Conservation (phyloP, 2,888 invertebrate species). For the Amiota communis region DNA sequence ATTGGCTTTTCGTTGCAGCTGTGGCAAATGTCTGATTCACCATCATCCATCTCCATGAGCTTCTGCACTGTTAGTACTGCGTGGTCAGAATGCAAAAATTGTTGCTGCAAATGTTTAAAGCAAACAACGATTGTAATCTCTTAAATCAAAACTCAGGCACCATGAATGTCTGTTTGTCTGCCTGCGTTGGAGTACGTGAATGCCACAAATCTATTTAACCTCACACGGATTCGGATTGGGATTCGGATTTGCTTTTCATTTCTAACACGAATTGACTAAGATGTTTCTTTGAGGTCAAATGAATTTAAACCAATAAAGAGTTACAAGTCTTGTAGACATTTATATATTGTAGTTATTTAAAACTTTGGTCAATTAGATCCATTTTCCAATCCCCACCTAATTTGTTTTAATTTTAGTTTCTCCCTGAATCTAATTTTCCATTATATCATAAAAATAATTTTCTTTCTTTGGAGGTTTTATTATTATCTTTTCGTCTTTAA, state of each 20-base stretch:
- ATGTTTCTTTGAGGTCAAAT: too few relatives aligned
- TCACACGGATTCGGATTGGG: slow-evolving; percentile 19
- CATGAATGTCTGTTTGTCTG: neutral
- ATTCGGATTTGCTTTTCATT: neutral
- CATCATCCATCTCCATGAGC: neutral
- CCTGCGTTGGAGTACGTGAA: slow-evolving; percentile 40
- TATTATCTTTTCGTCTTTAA: too few relatives aligned
- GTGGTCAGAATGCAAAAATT: slow-evolving; percentile 57
- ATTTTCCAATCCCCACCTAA: too few relatives aligned
- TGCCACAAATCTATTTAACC: slow-evolving; percentile 53
- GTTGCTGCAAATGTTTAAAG: slow-evolving; percentile 56
- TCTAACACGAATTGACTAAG: too few relatives aligned
- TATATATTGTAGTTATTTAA: too few relatives aligned
- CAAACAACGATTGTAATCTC: slow-evolving; percentile 57
- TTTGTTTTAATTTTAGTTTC: too few relatives aligned
- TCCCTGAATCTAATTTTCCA: too few relatives aligned
- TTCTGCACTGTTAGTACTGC: slow-evolving; percentile 42
- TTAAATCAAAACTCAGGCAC: slow-evolving; percentile 59
- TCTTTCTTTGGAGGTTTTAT: too few relatives aligned
- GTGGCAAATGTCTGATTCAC: slow-evolving; percentile 41
- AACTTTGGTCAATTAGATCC: too few relatives aligned
- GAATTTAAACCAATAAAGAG: too few relatives aligned
- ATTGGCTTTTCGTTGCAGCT: slow-evolving; percentile 54
- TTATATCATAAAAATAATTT: too few relatives aligned
- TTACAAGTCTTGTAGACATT: too few relatives aligned